phyloP scores from a whole-genome alignment of 2,113 vertebrate species.

The Eolophus roseicapilla region DNA sequence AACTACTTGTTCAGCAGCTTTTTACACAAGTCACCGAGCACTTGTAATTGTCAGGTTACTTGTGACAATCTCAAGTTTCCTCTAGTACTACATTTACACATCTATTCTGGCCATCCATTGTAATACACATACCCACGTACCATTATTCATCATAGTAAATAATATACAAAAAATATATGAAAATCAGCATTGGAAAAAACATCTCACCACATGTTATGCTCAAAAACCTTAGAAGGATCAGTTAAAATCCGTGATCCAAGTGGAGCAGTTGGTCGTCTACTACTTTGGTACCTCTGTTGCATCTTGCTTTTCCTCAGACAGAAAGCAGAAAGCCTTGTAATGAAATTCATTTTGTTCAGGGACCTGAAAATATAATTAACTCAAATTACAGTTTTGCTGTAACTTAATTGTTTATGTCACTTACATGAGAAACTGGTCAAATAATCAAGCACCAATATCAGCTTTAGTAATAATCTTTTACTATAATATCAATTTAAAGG shows the following conservation, averaged over 20 bases:
- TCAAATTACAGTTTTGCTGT: slow-evolving; percentile 20
- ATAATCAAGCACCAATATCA: not conserved
- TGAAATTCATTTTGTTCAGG: slow-evolving; percentile 70
- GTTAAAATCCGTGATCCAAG: slow-evolving; percentile 87
- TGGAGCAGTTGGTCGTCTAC: slow-evolving; percentile 77
- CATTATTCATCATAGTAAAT: not conserved
- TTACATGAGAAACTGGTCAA: slow-evolving; percentile 16
- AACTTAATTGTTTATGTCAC: slow-evolving; percentile 21
- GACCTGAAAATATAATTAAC: slow-evolving; percentile 63
- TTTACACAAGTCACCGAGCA: not conserved
- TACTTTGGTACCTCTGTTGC: slow-evolving; percentile 70
- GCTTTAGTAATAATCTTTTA: not conserved
- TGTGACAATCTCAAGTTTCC: not conserved
- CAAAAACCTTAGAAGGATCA: slow-evolving; percentile 82
- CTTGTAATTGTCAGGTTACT: not conserved
- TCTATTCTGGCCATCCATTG: not conserved
- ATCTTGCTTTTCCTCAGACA: slow-evolving; percentile 63
- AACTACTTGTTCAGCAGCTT: not conserved
- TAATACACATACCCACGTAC: accelerated
- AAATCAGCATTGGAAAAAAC: slow-evolving; percentile 11
- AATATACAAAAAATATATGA: not conserved
- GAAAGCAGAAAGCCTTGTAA: slow-evolving; percentile 66
- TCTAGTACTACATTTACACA: not conserved
- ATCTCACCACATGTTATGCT: slow-evolving; percentile 93
- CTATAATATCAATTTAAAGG: not conserved